These are phyloP conservation scores for Noturus placidus DNA, from an alignment of 2,113 vertebrate species.

Conservation along the genomic window DNA sequence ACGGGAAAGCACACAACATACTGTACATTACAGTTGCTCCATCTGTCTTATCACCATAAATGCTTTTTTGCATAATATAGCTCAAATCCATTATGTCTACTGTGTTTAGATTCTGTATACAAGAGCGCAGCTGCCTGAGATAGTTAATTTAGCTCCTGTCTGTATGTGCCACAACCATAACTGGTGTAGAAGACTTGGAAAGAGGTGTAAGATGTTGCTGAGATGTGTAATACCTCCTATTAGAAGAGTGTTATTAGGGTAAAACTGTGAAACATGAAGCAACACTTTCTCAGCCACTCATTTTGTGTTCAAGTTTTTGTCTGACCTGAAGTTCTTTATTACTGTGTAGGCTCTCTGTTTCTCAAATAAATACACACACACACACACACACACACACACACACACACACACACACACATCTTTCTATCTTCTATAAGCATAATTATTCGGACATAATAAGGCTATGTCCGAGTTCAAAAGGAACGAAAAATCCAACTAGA, in stretches of 20 bases:
- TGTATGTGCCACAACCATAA: background rate
- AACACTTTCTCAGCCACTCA: constrained; percentile 48
- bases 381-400: background rate
- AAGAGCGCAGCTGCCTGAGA: background rate
- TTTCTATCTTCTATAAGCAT: background rate
- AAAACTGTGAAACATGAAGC: constrained; percentile 17
- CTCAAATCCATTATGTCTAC: background rate
- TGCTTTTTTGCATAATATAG: background rate
- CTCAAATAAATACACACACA: no score
- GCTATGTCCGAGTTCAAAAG: constrained; percentile 21
- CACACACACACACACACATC: background rate
- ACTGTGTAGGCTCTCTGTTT: background rate
- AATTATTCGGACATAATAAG: constrained; percentile 33
- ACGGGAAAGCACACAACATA: background rate
- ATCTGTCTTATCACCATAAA: background rate
- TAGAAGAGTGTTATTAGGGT: background rate
- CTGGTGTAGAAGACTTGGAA: background rate
- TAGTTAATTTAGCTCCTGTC: background rate
- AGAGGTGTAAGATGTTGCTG: background rate
- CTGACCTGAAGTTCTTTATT: constrained; percentile 15
- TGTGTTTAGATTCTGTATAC: background rate
- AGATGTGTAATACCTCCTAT: constrained; percentile 21
- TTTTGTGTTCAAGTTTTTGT: constrained; percentile 24
- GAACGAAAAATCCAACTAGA: background rate
- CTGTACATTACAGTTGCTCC: background rate